Conservation (phyloP, 2,113 vertebrate species). For the Junco hyemalis region DNA sequence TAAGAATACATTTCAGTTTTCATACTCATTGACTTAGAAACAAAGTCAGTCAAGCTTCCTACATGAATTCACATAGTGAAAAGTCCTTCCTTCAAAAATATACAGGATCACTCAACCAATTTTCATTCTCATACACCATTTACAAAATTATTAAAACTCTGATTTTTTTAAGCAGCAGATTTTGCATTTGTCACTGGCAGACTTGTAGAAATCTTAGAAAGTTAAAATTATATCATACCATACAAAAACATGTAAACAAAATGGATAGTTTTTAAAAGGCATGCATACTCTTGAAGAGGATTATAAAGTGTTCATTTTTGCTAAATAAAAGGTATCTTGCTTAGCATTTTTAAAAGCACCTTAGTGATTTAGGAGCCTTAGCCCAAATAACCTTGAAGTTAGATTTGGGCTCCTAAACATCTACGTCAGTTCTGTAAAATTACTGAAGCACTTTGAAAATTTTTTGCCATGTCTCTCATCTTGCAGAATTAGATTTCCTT, state of each 20-base stretch:
- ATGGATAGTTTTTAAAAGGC: conserved; percentile 24
- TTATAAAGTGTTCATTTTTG: conserved; percentile 51
- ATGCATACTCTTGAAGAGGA: conserved; percentile 37
- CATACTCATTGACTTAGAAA: conserved; percentile 10
- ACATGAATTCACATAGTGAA: conserved; percentile 48
- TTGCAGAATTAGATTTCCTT: background rate
- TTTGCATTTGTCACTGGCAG: conserved; percentile 54
- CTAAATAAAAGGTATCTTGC: conserved; percentile 7
- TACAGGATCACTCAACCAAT: background rate
- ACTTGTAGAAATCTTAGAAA: conserved; percentile 62
- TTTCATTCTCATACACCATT: conserved; percentile 4
- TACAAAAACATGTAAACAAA: conserved; percentile 69
- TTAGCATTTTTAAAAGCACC: conserved; percentile 56
- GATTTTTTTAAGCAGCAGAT: conserved; percentile 50
- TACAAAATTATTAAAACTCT: conserved; percentile 56
- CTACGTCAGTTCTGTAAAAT: background rate
- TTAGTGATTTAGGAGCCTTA: conserved; percentile 44
- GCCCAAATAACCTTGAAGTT: background rate
- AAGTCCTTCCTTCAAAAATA: conserved; percentile 39
- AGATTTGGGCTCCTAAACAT: conserved; percentile 25
- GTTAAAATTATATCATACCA: conserved; percentile 49
- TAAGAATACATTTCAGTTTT: background rate
- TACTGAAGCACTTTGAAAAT: background rate
- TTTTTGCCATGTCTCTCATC: background rate
- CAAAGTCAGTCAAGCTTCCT: conserved; percentile 17